Base-by-base conservation (phyloP, 2,113 vertebrate genomes). In the Barbus barbus region DNA sequence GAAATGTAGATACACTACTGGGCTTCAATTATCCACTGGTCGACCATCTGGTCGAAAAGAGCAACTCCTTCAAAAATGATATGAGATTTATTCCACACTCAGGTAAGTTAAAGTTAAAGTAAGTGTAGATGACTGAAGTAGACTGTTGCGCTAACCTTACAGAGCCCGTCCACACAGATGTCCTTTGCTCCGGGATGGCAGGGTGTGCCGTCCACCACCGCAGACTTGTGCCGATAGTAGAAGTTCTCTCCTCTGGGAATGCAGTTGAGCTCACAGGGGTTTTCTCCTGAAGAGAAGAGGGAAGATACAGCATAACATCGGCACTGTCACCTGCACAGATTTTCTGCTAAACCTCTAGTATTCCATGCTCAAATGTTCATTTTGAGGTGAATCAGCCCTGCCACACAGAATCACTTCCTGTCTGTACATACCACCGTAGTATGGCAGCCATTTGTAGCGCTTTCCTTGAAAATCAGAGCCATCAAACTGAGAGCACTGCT, bases 201-300 rank as follows among this genome's bases (percentile, higher is more conserved):
- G 5, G 95, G 93, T 0, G 98, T 99, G 0, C 97, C 98, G 0
- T 99, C 97, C 0, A 92, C 89, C 85, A 98, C 98, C 0, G 95
- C 81, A 73, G 93, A 94, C 86, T 91, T 94, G 84, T 99, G 97
- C 22, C 94, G 96, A 65, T 96, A 98, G 92, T 94, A 99, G 87
- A 98, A 99, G 91, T 95, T 99, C 87, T 99, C 97, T 87, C 97
- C 98, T 86, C 95, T 95, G 33, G 98, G 98, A 84, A 98, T 97
- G 91, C 98, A 99, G 94, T 97, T 98, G 89, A 99, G 92, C 88
- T 98, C 97, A 86, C 98, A 99, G 58, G 96, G 97, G 90, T 96
- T 97, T 46, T 96, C 95, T 0, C 95, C 98, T 98, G 88, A 41
- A 13, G 51, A 83, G 69, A 76, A 78, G 24, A 84, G 20, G 85